Conservation (phyloP, 2,888 invertebrate genomes). For the Pseudococcus jackbeardsleyi region DNA sequence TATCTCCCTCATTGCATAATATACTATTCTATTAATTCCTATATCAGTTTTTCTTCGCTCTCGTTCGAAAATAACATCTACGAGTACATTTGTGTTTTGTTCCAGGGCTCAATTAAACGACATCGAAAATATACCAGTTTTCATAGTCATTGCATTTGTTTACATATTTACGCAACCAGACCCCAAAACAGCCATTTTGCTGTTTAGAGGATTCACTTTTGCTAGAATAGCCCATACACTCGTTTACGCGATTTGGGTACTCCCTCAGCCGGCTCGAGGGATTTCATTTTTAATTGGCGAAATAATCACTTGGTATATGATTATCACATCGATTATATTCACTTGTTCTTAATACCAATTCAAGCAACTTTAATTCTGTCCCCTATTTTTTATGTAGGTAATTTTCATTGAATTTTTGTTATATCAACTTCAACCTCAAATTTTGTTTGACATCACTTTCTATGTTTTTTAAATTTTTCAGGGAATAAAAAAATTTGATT, state of each 20-base stretch:
- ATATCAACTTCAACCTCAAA: neutral
- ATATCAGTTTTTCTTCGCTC: too few relatives aligned
- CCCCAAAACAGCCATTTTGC: neutral
- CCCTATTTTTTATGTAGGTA: neutral
- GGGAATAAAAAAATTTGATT: too few relatives aligned
- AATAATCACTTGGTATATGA: constrained; percentile 47
- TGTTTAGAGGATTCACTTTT: constrained; percentile 71
- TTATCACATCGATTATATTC: constrained; percentile 40
- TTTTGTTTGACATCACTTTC: too few relatives aligned
- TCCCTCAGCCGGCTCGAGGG: constrained; percentile 75
- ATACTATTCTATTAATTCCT: too few relatives aligned
- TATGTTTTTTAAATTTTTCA: too few relatives aligned
- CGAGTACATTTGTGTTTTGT: neutral
- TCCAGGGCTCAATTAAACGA: constrained; percentile 36
- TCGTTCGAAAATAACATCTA: too few relatives aligned
- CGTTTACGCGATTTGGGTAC: constrained; percentile 75
- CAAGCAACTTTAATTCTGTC: neutral
- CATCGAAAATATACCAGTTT: constrained; percentile 42
- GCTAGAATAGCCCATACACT: constrained; percentile 76
- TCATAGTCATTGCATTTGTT: neutral
- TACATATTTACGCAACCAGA: constrained; percentile 21
- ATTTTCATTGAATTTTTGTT: neutral
- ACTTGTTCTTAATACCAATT: neutral
- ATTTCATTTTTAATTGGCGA: constrained; percentile 66
- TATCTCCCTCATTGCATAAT: too few relatives aligned